Base-by-base conservation (phyloP, 2,888 invertebrate genomes). In the Cabera pusaria region DNA sequence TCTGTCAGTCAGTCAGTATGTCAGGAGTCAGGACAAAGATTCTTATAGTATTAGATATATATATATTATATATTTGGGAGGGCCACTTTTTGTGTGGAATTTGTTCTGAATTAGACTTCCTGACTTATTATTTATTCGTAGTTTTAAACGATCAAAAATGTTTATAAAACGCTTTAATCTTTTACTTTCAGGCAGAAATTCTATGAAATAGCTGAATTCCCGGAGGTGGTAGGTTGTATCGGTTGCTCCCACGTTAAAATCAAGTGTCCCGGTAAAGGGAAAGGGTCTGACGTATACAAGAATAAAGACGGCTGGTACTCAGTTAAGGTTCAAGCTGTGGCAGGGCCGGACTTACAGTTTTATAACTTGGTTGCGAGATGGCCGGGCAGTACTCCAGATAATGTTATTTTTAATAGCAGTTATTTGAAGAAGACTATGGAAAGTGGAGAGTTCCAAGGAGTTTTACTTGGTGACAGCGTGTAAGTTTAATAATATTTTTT, bases 211-310 rank as follows among this genome's bases (percentile, higher is more conserved):
- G 38, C 40, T 7, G 3, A 23, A 14, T 55, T 57, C 22, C 51
- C 49, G 23, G 46, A 31, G 10, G 44, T 48, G 3, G 38, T 51
- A 28, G 56, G 55, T 0, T 51, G 55, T 9, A 27, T 55, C 4
- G 54, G 43, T 12, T 57, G 56, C 10, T 57, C 53, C 1, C 52
- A 60, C 25, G 49, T 59, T 7, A 55, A 53, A 50, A 53, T 56
- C 29, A 51, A 24, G 39, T 53, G 37, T 14, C 58, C 53, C 3
- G 56, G 57, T 10, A 51, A 53, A 17, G 22, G 6, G 3, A 29
- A 35, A 16, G 44, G 52, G 5, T 2, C 14, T 14, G 53, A 60
- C 39, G 42, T 49, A 2, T 57, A 38, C 24, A 39, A 44, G 17
- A 56, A 58, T 26, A 42, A 44, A 19, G 44, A 55, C 11, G 53